Conservation (phyloP, 2,888 invertebrate species). For the Mesorhabditis belari region DNA sequence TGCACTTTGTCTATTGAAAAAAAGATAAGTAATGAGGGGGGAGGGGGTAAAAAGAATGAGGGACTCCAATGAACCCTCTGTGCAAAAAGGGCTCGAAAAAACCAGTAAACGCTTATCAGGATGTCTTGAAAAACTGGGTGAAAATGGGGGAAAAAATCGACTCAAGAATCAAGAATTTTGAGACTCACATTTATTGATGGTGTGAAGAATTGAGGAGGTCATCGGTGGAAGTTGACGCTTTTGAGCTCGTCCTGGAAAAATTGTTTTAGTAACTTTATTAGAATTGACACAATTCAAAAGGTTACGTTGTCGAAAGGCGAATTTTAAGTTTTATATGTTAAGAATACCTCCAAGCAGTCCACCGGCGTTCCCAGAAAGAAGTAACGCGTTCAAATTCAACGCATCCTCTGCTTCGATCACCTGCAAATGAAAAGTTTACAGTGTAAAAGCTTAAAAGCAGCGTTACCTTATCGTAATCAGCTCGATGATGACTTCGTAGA, state of each 20-base stretch:
- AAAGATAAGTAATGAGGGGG: not conserved
- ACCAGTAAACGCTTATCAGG: not conserved
- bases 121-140: not conserved
- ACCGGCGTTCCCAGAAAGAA: constrained; percentile 31
- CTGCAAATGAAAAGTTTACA: constrained; percentile 12
- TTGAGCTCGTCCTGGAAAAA: not conserved
- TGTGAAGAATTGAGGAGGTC: constrained; percentile 36
- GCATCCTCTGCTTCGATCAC: constrained; percentile 44
- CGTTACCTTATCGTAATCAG: constrained; percentile 42
- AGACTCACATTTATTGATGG: constrained; percentile 33
- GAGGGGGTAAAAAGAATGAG: not conserved
- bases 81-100: not conserved
- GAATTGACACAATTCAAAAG: too few species aligned
- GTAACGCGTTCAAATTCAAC: constrained; percentile 31
- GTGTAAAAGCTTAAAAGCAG: not conserved
- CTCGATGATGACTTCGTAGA: constrained; percentile 42
- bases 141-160: not conserved
- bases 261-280: not conserved
- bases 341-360: constrained; percentile 12
- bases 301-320: too few species aligned
- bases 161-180: too few species aligned
- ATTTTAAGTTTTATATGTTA: not conserved
- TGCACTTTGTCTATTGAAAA: not conserved
- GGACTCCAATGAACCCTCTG: too few species aligned
- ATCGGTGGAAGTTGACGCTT: constrained; percentile 25